Percentiles rank a stretch among this genome's conserved stretches.
Conservation (phyloP, 2,113 vertebrate species). For the Toxotes jaculatrix region DNA sequence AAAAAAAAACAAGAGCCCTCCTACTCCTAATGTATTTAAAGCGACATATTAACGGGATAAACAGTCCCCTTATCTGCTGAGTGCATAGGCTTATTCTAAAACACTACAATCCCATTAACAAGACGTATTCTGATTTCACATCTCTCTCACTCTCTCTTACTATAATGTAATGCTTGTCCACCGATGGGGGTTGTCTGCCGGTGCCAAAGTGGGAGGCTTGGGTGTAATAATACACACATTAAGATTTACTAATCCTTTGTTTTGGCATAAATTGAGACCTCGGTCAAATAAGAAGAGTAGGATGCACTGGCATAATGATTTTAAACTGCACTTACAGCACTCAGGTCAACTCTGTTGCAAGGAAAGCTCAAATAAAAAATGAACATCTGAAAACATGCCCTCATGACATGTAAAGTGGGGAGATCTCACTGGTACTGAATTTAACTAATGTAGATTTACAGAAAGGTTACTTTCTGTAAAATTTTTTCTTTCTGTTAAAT, state of each 20-base stretch:
- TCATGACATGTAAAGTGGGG: background rate
- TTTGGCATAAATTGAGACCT: constrained; percentile 57
- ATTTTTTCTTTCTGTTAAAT: background rate
- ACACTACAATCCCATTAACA: constrained; percentile 85
- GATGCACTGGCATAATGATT: constrained; percentile 11
- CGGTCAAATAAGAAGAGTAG: constrained; percentile 35
- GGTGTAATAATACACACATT: constrained; percentile 67
- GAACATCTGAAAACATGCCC: background rate
- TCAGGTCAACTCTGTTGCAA: background rate
- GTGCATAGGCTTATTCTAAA: constrained; percentile 79
- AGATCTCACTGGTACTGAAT: background rate
- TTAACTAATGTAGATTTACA: background rate
- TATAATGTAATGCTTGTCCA: constrained; percentile 57
- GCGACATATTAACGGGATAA: constrained; percentile 88
- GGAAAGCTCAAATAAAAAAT: background rate
- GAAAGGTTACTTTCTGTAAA: background rate
- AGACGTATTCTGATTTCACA: constrained; percentile 78
- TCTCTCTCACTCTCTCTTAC: constrained; percentile 51
- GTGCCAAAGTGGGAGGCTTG: constrained; percentile 57
- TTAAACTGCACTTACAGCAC: constrained; percentile 20
- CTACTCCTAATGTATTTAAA: constrained; percentile 85
- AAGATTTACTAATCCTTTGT: constrained; percentile 74
- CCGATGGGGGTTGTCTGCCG: constrained; percentile 38
- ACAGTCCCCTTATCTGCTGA: constrained; percentile 83
- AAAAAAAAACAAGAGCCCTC: constrained; percentile 56